These are phyloP conservation scores for Heliconius hewitsoni DNA, from an alignment of 1,140 invertebrate species.

Conservation along the genomic window DNA sequence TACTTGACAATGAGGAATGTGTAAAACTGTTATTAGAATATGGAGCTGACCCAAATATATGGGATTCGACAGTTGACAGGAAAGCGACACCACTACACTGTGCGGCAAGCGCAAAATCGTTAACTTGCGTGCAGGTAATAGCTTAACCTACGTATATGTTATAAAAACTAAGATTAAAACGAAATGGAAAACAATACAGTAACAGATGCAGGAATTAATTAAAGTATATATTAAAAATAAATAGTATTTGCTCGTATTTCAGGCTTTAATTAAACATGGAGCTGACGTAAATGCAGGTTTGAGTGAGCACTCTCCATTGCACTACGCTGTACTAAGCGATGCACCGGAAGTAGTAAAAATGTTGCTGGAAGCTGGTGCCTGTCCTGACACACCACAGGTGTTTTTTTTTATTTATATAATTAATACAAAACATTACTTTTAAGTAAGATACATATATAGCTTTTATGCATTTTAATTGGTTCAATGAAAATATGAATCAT, in stretches of 20 bases:
- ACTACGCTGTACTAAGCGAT: slow-evolving; percentile 88
- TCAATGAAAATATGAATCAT: no score
- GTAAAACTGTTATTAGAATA: slow-evolving; percentile 84
- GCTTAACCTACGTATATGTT: background rate
- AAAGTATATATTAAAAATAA: background rate
- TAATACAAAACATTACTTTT: background rate
- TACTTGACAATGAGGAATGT: slow-evolving; percentile 84
- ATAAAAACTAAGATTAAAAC: background rate
- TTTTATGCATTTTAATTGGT: no score
- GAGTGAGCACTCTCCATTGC: slow-evolving; percentile 84
- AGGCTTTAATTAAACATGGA: slow-evolving; percentile 84
- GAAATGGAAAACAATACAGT: background rate
- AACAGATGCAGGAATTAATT: background rate
- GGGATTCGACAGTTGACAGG: slow-evolving; percentile 82
- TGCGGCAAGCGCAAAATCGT: slow-evolving; percentile 85
- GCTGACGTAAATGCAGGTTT: slow-evolving; percentile 89
- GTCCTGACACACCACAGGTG: slow-evolving; percentile 89
- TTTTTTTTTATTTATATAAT: slow-evolving; percentile 23
- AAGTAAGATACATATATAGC: no score
- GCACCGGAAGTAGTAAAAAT: slow-evolving; percentile 85
- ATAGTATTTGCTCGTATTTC: slow-evolving; percentile 49
- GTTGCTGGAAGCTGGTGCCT: slow-evolving; percentile 86
- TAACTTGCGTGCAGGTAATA: slow-evolving; percentile 76
- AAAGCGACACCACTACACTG: slow-evolving; percentile 89
- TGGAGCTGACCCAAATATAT: slow-evolving; percentile 85